Evolutionary conservation across 1,140 invertebrate genomes (phyloP), one percentile per base, ranked within the genome.

Genomic region (Phthorimaea operculella): DNA sequence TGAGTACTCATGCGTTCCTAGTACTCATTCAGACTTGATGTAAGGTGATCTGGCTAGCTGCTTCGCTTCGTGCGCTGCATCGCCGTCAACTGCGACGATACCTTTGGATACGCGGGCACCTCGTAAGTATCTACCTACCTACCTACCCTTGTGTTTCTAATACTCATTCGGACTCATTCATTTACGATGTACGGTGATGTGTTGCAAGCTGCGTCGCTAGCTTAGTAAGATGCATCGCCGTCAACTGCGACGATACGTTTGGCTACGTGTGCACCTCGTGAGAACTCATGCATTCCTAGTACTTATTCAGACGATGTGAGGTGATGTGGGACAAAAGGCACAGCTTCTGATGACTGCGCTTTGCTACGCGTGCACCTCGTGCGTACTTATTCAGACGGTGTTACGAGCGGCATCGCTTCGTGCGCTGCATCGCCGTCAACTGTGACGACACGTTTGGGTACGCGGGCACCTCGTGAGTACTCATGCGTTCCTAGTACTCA

Each of bases 321-420:
- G 21, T 28, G n/a, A n/a, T n/a, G n/a, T n/a, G n/a, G n/a, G n/a
- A n/a, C n/a, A n/a, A n/a, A n/a, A n/a, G n/a, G n/a, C n/a, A n/a
- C n/a, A n/a, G n/a, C n/a, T n/a, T n/a, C n/a, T n/a, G n/a, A n/a
- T n/a, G n/a, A n/a, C n/a, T n/a, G n/a, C 90, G 34, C 90, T 87
- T 56, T 90, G 92, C 21, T 96, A 92, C 71, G 94, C 95, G 69
- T 96, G 96, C 11, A 97, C 95, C 15, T 90, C 91, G 68, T 94
- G 49, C 72, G 79, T n/a, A n/a, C n/a, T n/a, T n/a, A n/a, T n/a
- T n/a, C n/a, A n/a, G n/a, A n/a, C n/a, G n/a, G n/a, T n/a, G n/a
- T n/a, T n/a, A n/a, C 4, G 93, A 93, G 77, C 73, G 93, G 34
- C 88, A 90, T 42, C 86, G 92, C 5, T 86, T 81, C 11, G 89